phyloP scores from a whole-genome alignment of 2,888 invertebrate species.

The Alentia gelatinosa region DNA sequence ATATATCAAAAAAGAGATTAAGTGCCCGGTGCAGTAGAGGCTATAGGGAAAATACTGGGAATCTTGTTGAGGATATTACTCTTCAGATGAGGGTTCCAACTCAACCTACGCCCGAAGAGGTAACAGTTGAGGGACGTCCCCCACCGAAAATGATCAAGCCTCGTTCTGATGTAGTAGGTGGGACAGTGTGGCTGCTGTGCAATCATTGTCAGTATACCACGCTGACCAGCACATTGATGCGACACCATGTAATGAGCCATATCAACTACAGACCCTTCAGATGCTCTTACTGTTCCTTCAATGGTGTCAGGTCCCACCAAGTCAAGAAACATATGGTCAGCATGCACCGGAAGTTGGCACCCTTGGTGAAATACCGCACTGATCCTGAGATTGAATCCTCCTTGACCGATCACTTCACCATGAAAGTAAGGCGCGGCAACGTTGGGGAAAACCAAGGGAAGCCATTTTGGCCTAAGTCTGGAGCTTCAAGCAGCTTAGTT shows the following conservation, averaged over 20 bases:
- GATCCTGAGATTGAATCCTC: constrained; percentile 56
- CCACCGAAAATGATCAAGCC: constrained; percentile 43
- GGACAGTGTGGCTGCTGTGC: constrained; percentile 44
- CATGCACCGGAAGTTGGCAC: constrained; percentile 54
- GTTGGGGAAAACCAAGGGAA: not conserved
- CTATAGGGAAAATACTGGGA: constrained; percentile 6
- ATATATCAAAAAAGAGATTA: not conserved
- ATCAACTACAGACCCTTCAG: constrained; percentile 63
- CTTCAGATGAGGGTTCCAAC: constrained; percentile 16
- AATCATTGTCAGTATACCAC: constrained; percentile 24
- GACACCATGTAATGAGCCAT: constrained; percentile 63
- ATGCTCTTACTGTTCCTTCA: constrained; percentile 61
- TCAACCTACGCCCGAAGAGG: not conserved
- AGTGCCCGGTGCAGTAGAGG: constrained; percentile 14
- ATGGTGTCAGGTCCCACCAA: constrained; percentile 54
- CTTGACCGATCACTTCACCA: constrained; percentile 53
- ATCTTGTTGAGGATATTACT: not conserved
- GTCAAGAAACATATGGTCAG: constrained; percentile 61
- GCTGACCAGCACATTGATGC: constrained; percentile 40
- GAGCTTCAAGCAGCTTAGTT: not conserved
- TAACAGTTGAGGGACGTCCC: not conserved
- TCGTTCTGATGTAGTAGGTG: constrained; percentile 39
- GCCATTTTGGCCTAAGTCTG: not conserved
- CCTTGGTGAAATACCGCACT: constrained; percentile 40
- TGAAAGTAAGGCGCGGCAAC: not conserved